A percentile compares a stretch with the other conserved stretches of the same genome.
Conservation (phyloP, 2,113 vertebrate genomes). For the Heterotilapia buettikoferi region DNA sequence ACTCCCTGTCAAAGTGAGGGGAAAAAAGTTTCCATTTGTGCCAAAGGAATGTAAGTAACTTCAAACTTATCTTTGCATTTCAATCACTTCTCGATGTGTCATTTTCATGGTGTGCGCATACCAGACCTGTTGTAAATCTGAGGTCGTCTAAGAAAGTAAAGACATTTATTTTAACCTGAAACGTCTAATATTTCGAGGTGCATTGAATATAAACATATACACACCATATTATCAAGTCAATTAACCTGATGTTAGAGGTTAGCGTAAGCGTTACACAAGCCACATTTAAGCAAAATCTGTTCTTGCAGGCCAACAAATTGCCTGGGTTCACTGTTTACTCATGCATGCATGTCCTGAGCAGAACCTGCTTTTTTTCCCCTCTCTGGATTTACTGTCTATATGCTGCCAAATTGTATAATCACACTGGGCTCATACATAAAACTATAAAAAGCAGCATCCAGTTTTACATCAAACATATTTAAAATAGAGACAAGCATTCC, state of each 20-base stretch:
- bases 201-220: not conserved
- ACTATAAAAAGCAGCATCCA: conserved; percentile 1
- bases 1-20: conserved; percentile 74
- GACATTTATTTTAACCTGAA: not conserved
- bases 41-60: conserved; percentile 74
- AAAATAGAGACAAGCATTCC: conserved; percentile 16
- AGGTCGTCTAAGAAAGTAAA: not conserved
- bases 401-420: not conserved
- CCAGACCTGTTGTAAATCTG: not conserved
- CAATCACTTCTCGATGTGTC: not conserved
- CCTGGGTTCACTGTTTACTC: not conserved
- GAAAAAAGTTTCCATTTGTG: conserved; percentile 73
- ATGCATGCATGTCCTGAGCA: not conserved
- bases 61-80: not conserved
- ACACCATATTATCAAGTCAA: not conserved
- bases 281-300: not conserved
- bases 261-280: not conserved
- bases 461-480: conserved; percentile 17
- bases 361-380: not conserved
- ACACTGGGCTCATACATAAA: conserved; percentile 10
- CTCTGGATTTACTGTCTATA: not conserved
- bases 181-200: not conserved
- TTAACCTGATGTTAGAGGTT: not conserved
- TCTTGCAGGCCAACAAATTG: not conserved
- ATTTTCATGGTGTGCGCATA: not conserved